Base-by-base conservation (phyloP, 2,797 vertebrate species). In the Synaphobranchus kaupii region DNA sequence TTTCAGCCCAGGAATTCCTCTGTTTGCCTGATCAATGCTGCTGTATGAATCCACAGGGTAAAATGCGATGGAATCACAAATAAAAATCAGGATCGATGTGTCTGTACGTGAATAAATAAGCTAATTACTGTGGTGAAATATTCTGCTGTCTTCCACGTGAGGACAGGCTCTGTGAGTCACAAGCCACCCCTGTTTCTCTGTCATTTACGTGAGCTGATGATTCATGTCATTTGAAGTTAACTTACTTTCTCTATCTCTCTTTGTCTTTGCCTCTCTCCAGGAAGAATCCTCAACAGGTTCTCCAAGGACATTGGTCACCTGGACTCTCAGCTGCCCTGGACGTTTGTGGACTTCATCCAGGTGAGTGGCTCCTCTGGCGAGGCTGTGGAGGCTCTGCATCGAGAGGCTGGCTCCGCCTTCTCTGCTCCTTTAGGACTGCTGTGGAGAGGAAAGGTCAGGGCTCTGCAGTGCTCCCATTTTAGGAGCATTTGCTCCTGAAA, bases 261-360 rank as follows among this genome's bases (percentile, higher is more conserved):
- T 9, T 76, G 5, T 13, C 34, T 15, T 39, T 76, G 4, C 71
- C 68, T 73, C 68, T 73, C 31, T 81, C n/a, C 81, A 83, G 81
- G 48, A 12, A 83, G 48, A 83, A 83, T 83, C 81, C 48, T 83
- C 52, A 83, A 83, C 48, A 97, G 98, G 91, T 99, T 99, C 94
- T 98, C 98, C 89, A 98, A 98, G 95, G 98, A 99, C 95, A 97
- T 98, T 84, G 98, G 98, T 92, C 97, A 99, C 87, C 95, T 99
- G 96, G 98, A 99, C 94, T 98, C 98, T 83, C 93, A 98, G 90
- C 96, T 98, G 90, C 97, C 98, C 0, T 93, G 97, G 95, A 99
- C 98, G 0, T 97, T 98, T 96, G 94, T 98, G 94, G 99, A 99
- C 95, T 99, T 99, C 44, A 88, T 96, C 92, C 98, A 99, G 98